Evolutionary conservation across 1,140 invertebrate species (phyloP).

Genomic region (Linepithema humile): DNA sequence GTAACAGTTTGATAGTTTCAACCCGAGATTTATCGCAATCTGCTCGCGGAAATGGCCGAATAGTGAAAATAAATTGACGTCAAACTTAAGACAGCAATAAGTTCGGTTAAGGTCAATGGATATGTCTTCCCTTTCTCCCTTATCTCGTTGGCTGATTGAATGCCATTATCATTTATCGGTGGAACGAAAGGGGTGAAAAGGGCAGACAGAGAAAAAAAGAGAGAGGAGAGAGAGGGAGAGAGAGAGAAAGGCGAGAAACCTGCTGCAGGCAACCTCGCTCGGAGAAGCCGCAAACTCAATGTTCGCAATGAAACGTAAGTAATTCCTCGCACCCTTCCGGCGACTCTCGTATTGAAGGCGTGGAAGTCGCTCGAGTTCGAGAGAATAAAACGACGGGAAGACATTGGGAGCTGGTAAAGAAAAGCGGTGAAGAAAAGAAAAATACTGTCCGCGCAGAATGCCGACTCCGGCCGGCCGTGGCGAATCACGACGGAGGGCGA

Average conservation of each 20-base stretch:
- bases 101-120: neutral
- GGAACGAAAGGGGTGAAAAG: neutral
- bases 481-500: constrained; percentile 66
- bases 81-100: constrained; percentile 17
- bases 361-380: constrained; percentile 26
- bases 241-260: neutral
- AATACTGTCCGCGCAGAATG: constrained; percentile 69
- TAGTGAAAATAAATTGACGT: constrained; percentile 10
- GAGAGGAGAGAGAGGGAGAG: neutral
- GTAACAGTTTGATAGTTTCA: constrained; percentile 1
- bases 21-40: neutral
- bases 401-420: too few species aligned
- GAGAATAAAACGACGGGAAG: constrained; percentile 66
- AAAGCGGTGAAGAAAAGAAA: constrained; percentile 59
- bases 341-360: constrained; percentile 62
- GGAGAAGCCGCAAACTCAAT: constrained; percentile 17
- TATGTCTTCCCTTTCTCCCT: neutral
- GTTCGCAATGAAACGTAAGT: constrained; percentile 67
- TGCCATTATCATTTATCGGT: constrained; percentile 27
- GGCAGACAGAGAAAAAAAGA: neutral
- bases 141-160: constrained; percentile 12
- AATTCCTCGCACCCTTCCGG: constrained; percentile 61
- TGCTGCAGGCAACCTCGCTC: neutral
- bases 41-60: neutral
- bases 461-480: constrained; percentile 55